Conservation (phyloP, 53 echinoderm and acorn worm species). For the Luidia sarsii region DNA sequence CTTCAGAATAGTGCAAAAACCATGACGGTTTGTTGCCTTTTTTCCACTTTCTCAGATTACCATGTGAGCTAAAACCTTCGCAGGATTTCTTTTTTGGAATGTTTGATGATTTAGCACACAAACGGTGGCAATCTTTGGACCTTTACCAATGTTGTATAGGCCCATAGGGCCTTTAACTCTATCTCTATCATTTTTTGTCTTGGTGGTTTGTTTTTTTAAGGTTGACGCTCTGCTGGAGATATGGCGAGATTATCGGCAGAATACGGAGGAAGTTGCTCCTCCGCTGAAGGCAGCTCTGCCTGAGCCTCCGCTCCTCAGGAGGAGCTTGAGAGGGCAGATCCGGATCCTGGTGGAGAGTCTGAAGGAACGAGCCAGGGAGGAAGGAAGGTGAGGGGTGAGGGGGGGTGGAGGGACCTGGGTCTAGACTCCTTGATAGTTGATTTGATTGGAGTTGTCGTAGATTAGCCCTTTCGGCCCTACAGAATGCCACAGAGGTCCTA, state of each 20-base stretch:
- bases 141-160: too few relatives aligned
- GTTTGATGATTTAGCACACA: too few relatives aligned
- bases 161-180: too few relatives aligned
- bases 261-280: constrained; percentile 50
- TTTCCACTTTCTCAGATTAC: too few relatives aligned
- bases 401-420: not conserved
- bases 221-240: constrained; percentile 86
- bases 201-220: too few relatives aligned
- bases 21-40: too few relatives aligned
- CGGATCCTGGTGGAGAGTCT: constrained; percentile 84
- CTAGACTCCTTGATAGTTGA: not conserved
- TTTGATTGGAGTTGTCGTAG: not conserved
- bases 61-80: too few relatives aligned
- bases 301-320: constrained; percentile 86
- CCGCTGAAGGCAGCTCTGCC: constrained; percentile 58
- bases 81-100: too few relatives aligned
- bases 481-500: not conserved
- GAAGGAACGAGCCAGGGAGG: constrained; percentile 71
- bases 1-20: too few relatives aligned
- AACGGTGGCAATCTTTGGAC: too few relatives aligned
- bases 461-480: not conserved
- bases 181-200: too few relatives aligned
- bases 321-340: constrained; percentile 81
- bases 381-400: constrained; percentile 60
- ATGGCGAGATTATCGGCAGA: constrained; percentile 84